These are phyloP conservation scores for Nesometra sesokonis DNA, from an alignment of 35 echinoderm and acorn worm genomes.

Conservation along the genomic window DNA sequence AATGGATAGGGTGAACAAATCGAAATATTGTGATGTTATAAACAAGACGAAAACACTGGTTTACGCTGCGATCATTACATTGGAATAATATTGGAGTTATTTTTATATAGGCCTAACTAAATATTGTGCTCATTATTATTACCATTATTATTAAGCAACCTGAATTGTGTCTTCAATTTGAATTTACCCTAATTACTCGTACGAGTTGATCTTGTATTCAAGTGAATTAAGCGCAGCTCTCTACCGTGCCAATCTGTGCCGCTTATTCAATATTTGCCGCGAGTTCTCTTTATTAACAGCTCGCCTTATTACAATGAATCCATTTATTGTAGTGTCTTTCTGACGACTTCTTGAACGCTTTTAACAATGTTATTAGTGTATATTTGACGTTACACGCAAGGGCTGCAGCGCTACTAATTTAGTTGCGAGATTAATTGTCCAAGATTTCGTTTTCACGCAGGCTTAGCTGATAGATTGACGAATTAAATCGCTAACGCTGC, in stretches of 20 bases:
- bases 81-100: too few species aligned
- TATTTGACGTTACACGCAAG: not conserved
- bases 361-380: not conserved
- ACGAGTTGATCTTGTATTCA: not conserved
- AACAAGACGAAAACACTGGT: too few species aligned
- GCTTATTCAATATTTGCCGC: not conserved
- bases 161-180: not conserved
- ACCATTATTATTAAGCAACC: not conserved
- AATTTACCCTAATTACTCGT: not conserved
- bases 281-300: not conserved
- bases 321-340: not conserved
- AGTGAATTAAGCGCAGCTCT: not conserved
- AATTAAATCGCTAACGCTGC: not conserved
- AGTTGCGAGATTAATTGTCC: not conserved
- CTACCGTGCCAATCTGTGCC: not conserved
- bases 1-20: too few species aligned
- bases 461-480: not conserved
- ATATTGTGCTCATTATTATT: not conserved
- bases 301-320: not conserved
- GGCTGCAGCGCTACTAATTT: not conserved
- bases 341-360: not conserved
- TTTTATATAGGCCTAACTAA: too few species aligned
- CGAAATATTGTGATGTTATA: too few species aligned
- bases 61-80: too few species aligned
- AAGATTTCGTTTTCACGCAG: not conserved